Conservation (phyloP, 2,113 vertebrate genomes). For the Cervus canadensis region DNA sequence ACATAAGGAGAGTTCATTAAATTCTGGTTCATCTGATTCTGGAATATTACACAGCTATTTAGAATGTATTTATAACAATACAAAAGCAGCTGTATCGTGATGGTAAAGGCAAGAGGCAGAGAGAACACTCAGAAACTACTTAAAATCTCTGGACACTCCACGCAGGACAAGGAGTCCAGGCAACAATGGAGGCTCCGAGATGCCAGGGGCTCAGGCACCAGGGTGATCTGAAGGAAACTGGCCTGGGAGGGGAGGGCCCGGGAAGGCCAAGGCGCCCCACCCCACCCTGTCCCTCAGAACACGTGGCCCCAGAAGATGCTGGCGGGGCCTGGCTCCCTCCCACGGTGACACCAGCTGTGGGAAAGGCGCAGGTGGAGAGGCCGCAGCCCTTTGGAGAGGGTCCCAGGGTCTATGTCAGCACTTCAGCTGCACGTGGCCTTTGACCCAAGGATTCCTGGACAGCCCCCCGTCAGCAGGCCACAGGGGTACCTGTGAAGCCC, state of each 20-base stretch:
- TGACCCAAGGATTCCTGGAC: not conserved
- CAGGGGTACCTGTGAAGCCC: not conserved
- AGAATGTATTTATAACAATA: not conserved
- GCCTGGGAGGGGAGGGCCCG: not conserved
- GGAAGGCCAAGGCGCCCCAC: too few relatives aligned
- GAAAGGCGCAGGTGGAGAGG: not conserved
- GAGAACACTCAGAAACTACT: not conserved
- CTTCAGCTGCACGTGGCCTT: not conserved
- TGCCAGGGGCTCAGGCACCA: not conserved
- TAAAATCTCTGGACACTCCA: not conserved
- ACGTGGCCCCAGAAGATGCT: not conserved
- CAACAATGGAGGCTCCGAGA: too few relatives aligned
- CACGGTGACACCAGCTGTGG: not conserved
- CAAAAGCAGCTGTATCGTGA: fast-evolving
- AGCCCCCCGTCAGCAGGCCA: not conserved
- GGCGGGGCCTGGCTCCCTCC: not conserved
- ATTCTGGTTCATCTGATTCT: not conserved
- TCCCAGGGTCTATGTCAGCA: not conserved
- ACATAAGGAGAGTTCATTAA: not conserved
- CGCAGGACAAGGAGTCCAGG: not conserved
- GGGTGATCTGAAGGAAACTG: not conserved
- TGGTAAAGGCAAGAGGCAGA: not conserved
- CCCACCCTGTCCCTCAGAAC: not conserved
- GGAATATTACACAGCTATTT: not conserved
- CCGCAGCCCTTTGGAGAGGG: not conserved